A percentile compares a stretch with the other conserved stretches of the same genome.
phyloP scores from a whole-genome alignment of 64 coral and sea anemone species.

The Stylophora pistillata region DNA sequence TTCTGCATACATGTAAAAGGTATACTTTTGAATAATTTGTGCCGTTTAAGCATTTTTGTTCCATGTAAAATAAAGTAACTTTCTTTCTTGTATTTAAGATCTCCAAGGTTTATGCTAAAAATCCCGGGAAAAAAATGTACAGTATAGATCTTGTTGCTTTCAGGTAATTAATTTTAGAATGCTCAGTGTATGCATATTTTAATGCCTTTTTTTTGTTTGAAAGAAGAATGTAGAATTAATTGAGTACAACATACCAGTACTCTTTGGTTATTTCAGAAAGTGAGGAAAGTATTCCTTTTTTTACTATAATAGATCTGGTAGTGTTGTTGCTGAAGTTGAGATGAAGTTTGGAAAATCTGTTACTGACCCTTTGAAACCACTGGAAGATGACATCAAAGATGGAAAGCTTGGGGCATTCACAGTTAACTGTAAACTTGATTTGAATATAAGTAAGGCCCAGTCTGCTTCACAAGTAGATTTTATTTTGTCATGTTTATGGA shows the following conservation, averaged over 20 bases:
- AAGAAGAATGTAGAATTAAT: too few relatives aligned
- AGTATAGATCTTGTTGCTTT: background rate
- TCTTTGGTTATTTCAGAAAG: too few relatives aligned
- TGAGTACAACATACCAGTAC: too few relatives aligned
- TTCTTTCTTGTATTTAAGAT: background rate
- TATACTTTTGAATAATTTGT: too few relatives aligned
- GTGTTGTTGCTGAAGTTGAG: constrained; percentile 27
- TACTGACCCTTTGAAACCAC: constrained; percentile 6
- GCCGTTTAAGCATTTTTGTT: too few relatives aligned
- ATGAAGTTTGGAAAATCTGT: constrained; percentile 7
- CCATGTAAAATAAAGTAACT: too few relatives aligned
- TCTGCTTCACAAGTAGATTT: background rate
- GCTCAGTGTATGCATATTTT: too few relatives aligned
- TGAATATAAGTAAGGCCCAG: background rate
- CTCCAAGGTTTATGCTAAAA: background rate
- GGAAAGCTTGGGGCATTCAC: background rate
- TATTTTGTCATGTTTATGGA: too few relatives aligned
- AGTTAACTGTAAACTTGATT: background rate
- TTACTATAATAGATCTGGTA: constrained; percentile 10
- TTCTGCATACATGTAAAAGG: too few relatives aligned
- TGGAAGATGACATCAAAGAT: background rate
- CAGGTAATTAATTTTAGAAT: background rate
- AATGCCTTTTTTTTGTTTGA: too few relatives aligned
- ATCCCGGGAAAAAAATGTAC: background rate
- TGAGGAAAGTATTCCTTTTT: background rate